Evolutionary conservation across 2,888 invertebrate species (phyloP), one percentile per base, ranked within the genome.

Genomic region (Pseudeuparius sepicola): DNA sequence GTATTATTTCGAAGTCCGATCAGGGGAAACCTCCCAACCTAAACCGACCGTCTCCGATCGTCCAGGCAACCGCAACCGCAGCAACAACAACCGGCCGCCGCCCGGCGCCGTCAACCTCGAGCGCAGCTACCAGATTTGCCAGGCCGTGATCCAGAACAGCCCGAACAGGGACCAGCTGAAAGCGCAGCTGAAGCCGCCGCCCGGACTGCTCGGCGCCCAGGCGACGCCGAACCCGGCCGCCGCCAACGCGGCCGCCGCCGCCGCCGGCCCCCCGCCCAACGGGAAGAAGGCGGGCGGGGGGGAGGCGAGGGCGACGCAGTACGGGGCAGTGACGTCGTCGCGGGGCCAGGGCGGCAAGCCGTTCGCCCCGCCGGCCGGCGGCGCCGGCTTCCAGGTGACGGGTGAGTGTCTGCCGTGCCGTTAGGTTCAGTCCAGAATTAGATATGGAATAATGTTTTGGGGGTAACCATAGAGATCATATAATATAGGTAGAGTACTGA

Each of bases 91-190:
- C 52, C 82, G 82, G 58, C 77, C 86, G 40, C 88, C 89, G 1
- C 89, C 88, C 0, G 89, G 89, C 2, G 86, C 86, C 3, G 87
- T 93, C 18, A 93, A 94, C 64, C 65, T 93, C 34, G 92, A 93
- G 59, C 74, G 94, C 36, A 93, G 93, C 57, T 89, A 92, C 62
- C 92, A 93, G 65, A 94, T 94, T 51, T 88, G 87, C 53, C 85
- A 84, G 61, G 85, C 85, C 25, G 85, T 85, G n/a, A 87, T 94
- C 45, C 89, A 90, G 64, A 90, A 88, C 61, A 92, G 89, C 56
- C 88, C 88, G 1, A 90, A 90, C 64, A 70, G 89, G 11, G 87
- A 89, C 56, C 87, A 87, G 51, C 62, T 89, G 29, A 76, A 84
- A 37, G 83, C 83, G 4, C 89, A 89, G 57, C 62, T 89, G 48